Percentiles rank a stretch among this genome's conserved stretches.
Conservation (phyloP, 1,140 invertebrate species). For the Psilanteris sp. region DNA sequence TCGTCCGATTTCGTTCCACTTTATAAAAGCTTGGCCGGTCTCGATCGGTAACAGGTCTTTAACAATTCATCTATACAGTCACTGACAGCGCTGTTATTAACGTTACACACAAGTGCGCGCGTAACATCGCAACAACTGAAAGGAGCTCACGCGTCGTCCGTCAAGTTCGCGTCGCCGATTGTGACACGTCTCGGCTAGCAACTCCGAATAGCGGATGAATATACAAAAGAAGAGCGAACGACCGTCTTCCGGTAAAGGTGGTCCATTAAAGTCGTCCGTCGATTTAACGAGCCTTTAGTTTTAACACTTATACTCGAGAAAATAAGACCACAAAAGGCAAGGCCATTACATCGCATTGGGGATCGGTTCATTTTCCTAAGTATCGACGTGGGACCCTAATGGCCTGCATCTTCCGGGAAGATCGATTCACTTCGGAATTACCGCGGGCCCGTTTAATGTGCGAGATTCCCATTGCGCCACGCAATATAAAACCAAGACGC, state of each 20-base stretch:
- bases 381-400: slow-evolving; percentile 58
- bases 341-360: slow-evolving; percentile 48
- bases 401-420: slow-evolving; percentile 56
- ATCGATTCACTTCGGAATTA: slow-evolving; percentile 56
- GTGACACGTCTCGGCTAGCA: slow-evolving; percentile 62
- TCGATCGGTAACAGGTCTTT: slow-evolving; percentile 38
- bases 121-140: slow-evolving; percentile 8
- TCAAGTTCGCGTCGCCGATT: slow-evolving; percentile 13
- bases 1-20: slow-evolving; percentile 8
- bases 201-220: slow-evolving; percentile 1
- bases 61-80: slow-evolving; percentile 52
- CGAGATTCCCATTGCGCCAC: slow-evolving; percentile 47
- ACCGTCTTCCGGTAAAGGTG: slow-evolving; percentile 62
- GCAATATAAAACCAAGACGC: slow-evolving; percentile 52
- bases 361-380: slow-evolving; percentile 63
- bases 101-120: slow-evolving; percentile 18
- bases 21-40: slow-evolving; percentile 2
- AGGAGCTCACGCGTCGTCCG: slow-evolving; percentile 8
- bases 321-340: slow-evolving; percentile 63
- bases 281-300: slow-evolving; percentile 67
- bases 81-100: slow-evolving; percentile 50
- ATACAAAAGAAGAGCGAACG: slow-evolving; percentile 15
- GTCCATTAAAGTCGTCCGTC: slow-evolving; percentile 67
- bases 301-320: slow-evolving; percentile 56
- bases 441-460: slow-evolving; percentile 46